Conservation (phyloP, 2,113 vertebrate genomes). For the Nesogale talazaci region DNA sequence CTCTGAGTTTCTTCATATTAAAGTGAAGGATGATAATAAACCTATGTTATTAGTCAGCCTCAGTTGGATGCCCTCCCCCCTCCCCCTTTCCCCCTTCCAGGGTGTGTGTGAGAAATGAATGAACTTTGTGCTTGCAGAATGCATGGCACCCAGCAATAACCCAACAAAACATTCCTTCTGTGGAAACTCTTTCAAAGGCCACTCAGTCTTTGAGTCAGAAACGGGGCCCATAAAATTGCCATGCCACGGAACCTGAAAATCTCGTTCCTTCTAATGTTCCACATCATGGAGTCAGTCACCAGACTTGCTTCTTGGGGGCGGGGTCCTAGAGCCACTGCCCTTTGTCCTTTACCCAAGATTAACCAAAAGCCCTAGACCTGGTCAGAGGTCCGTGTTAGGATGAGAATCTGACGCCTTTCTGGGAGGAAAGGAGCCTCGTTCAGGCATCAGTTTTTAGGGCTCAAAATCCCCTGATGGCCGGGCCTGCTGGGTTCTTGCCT, state of each 20-base stretch:
- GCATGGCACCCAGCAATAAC: background rate
- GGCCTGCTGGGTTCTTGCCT: fast-evolving
- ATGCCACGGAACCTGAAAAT: background rate
- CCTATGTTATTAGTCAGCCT: too few species aligned
- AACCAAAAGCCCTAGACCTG: fast-evolving
- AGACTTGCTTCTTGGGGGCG: too few species aligned
- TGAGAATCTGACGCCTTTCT: fast-evolving
- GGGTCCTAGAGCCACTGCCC: background rate
- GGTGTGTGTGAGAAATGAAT: background rate
- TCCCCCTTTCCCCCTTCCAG: too few species aligned
- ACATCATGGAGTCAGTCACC: too few species aligned
- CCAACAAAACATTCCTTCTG: background rate
- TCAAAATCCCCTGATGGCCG: background rate
- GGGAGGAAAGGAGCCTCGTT: background rate
- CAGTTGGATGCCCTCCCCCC: too few species aligned
- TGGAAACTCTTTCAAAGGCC: background rate
- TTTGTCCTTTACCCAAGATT: background rate
- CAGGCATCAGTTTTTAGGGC: fast-evolving
- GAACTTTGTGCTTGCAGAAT: background rate
- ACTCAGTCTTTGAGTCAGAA: too few species aligned
- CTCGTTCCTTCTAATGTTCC: background rate
- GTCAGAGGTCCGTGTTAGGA: fast-evolving
- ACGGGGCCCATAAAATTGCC: too few species aligned
- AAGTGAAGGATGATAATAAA: background rate
- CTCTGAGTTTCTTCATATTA: background rate